phyloP scores from a whole-genome alignment of 2,797 vertebrate species.

The Sebastes glaucus region DNA sequence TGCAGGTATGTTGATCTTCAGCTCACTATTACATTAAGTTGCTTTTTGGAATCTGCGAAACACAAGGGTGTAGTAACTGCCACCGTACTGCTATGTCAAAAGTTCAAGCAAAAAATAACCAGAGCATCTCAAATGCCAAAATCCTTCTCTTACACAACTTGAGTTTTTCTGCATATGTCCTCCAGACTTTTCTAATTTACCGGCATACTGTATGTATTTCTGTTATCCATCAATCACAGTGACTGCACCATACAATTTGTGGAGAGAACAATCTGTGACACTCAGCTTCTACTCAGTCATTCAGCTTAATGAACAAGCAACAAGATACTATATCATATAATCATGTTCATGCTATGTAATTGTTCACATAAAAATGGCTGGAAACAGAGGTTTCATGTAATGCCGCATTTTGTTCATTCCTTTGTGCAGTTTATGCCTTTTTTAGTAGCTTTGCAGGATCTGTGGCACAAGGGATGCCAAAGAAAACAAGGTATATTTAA shows the following conservation, averaged over 20 bases:
- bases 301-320: constrained; percentile 68
- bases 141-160: constrained; percentile 19
- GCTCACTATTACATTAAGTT: neutral
- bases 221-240: constrained; percentile 64
- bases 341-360: constrained; percentile 62
- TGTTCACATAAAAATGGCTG: constrained; percentile 67
- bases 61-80: neutral
- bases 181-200: constrained; percentile 54
- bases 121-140: neutral
- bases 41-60: neutral
- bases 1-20: constrained; percentile 88
- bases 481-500: constrained; percentile 44
- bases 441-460: constrained; percentile 40
- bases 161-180: constrained; percentile 29
- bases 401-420: constrained; percentile 71
- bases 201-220: constrained; percentile 63
- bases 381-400: constrained; percentile 58
- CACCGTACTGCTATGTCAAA: neutral
- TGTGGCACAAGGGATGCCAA: constrained; percentile 42
- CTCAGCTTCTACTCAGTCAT: constrained; percentile 60
- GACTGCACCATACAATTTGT: constrained; percentile 63
- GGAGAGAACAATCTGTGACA: constrained; percentile 60
- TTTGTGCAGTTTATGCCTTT: constrained; percentile 52
- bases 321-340: constrained; percentile 68
- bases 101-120: constrained; percentile 14